Percentiles rank a stretch among this genome's conserved stretches.
phyloP scores from a whole-genome alignment of 2,888 invertebrate species.

The Eurois occulta region DNA sequence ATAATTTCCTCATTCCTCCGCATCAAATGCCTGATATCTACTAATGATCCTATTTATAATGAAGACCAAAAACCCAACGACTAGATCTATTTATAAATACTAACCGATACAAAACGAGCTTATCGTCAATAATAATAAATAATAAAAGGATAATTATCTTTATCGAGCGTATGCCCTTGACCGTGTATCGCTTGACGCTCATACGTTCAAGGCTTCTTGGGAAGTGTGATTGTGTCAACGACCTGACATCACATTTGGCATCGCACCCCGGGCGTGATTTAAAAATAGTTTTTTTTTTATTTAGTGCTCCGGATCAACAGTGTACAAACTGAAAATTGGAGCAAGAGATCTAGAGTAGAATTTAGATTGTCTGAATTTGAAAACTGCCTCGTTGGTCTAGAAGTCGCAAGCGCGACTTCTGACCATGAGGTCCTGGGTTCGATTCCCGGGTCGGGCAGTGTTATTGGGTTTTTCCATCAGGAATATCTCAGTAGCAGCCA shows the following conservation, averaged over 20 bases:
- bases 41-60: conserved; percentile 27
- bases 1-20: not conserved
- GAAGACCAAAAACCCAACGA: conserved; percentile 1
- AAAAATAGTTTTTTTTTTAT: conserved; percentile 35
- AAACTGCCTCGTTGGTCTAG: no score
- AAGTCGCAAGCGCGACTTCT: no score
- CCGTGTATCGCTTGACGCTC: conserved; percentile 32
- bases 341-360: not conserved
- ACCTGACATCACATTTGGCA: conserved; percentile 36
- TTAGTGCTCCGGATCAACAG: conserved; percentile 10
- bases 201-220: conserved; percentile 37
- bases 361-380: not conserved
- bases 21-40: not conserved
- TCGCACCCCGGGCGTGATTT: conserved; percentile 30
- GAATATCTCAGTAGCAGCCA: no score
- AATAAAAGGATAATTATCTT: conserved; percentile 44
- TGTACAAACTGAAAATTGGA: not conserved
- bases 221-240: conserved; percentile 25
- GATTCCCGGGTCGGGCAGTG: no score
- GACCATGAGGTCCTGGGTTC: no score
- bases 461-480: no score
- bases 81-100: conserved; percentile 38
- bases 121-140: conserved; percentile 46
- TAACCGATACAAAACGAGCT: conserved; percentile 34
- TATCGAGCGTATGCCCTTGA: conserved; percentile 40